Evolutionary conservation across 2,888 invertebrate species (phyloP).

Genomic region (Listrodromus nycthemerus): DNA sequence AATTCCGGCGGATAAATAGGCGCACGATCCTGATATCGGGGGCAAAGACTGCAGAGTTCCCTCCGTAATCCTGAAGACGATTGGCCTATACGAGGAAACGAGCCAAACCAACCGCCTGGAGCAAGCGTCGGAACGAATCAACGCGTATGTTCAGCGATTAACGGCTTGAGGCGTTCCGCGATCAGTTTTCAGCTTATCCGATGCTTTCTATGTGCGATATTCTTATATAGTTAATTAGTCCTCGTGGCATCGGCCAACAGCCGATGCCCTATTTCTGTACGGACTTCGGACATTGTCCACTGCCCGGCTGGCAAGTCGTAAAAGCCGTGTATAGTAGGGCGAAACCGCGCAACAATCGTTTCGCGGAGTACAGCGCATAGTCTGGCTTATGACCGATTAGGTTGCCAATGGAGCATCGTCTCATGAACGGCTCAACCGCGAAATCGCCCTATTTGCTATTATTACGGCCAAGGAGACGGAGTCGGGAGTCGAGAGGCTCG

Average conservation of each 20-base stretch:
- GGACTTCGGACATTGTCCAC: background rate
- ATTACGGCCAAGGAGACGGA: constrained; percentile 51
- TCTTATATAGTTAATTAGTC: background rate
- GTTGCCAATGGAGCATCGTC: constrained; percentile 41
- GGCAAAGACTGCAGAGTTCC: background rate
- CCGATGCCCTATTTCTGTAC: background rate
- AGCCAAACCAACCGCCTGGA: background rate
- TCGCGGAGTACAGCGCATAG: constrained; percentile 9
- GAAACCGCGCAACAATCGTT: constrained; percentile 22
- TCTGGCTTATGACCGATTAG: constrained; percentile 37
- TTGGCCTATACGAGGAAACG: constrained; percentile 24
- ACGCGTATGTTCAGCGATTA: constrained; percentile 22
- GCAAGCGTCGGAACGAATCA: no score
- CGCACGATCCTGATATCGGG: background rate
- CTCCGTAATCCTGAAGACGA: constrained; percentile 30
- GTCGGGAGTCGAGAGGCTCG: constrained; percentile 1
- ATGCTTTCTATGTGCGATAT: background rate
- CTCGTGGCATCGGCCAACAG: background rate
- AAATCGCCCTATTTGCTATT: constrained; percentile 35
- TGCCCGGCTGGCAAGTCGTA: background rate
- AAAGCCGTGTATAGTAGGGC: constrained; percentile 11
- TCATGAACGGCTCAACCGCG: constrained; percentile 42
- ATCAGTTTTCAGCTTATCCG: background rate
- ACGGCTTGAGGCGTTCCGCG: background rate
- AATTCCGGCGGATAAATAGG: background rate